These are phyloP conservation scores for Pachyrhynchus sulphureomaculatus DNA, from an alignment of 1,140 invertebrate species.

Conservation along the genomic window DNA sequence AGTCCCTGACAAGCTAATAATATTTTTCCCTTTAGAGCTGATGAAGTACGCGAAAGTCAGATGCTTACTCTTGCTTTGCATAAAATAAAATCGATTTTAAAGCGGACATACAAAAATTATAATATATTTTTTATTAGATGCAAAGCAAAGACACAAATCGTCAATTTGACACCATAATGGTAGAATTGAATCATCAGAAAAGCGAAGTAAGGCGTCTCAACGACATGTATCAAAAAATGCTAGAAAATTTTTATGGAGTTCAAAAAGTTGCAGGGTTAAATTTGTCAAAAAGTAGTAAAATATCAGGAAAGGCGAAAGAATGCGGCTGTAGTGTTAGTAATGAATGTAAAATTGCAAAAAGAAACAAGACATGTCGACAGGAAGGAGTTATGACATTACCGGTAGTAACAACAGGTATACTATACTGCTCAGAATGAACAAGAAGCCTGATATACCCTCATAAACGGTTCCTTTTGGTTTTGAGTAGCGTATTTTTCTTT, in stretches of 20 bases:
- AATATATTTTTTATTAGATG: conserved; percentile 11
- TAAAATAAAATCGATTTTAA: too few relatives aligned
- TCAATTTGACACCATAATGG: conserved; percentile 12
- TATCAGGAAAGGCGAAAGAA: background rate
- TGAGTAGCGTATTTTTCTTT: too few relatives aligned
- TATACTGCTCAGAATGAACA: too few relatives aligned
- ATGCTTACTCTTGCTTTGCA: too few relatives aligned
- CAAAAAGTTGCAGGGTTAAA: background rate
- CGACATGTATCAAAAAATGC: conserved; percentile 13
- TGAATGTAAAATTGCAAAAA: background rate
- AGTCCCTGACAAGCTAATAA: too few relatives aligned
- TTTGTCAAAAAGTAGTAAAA: background rate
- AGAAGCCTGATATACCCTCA: background rate
- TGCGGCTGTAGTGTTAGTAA: background rate
- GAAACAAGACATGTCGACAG: background rate
- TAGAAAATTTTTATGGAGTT: background rate
- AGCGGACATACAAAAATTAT: background rate
- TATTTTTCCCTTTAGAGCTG: too few relatives aligned
- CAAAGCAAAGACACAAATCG: conserved; percentile 18
- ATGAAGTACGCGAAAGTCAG: too few relatives aligned
- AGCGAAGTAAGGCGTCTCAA: conserved; percentile 19
- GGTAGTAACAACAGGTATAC: background rate
- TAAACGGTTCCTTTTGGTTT: background rate
- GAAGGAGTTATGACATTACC: background rate
- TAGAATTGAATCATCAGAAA: conserved; percentile 14